phyloP scores from a whole-genome alignment of 1,140 invertebrate species.

The Mamestra configurata region DNA sequence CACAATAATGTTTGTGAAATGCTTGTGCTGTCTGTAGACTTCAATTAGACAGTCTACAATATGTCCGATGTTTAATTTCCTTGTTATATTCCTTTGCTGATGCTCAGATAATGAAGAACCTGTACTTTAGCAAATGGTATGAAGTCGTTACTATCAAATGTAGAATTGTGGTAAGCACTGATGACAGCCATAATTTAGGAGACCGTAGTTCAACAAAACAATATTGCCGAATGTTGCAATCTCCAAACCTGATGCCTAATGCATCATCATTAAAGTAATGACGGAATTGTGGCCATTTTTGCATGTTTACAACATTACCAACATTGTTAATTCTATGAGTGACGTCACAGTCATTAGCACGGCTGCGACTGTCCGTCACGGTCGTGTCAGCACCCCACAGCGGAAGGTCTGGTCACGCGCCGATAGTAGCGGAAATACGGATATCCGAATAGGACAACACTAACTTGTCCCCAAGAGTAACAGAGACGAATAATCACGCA shows the following conservation, averaged over 20 bases:
- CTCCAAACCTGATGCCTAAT: background rate
- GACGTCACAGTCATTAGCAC: constrained; percentile 60
- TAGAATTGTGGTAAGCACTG: no score
- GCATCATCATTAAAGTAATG: constrained; percentile 15
- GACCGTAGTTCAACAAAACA: background rate
- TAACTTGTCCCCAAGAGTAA: constrained; percentile 44
- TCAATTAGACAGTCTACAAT: background rate
- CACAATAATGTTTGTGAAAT: background rate
- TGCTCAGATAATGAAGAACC: no score
- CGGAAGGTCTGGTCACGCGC: constrained; percentile 80
- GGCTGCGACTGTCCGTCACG: constrained; percentile 52
- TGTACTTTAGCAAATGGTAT: no score
- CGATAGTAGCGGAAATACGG: constrained; percentile 74
- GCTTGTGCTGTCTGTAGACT: background rate
- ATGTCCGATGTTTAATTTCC: background rate
- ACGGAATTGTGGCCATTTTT: constrained; percentile 2
- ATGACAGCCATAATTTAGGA: no score
- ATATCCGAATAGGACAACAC: constrained; percentile 70
- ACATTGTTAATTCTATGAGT: constrained; percentile 48
- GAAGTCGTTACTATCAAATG: no score
- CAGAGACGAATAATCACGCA: constrained; percentile 32
- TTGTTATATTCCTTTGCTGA: background rate
- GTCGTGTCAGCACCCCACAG: constrained; percentile 60
- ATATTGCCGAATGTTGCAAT: background rate
- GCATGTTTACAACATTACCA: constrained; percentile 32